A percentile compares a stretch with the other conserved stretches of the same genome.
These are phyloP conservation scores for Protobothrops flavoviridis DNA, from an alignment of 2,113 vertebrate genomes.

Conservation along the genomic window DNA sequence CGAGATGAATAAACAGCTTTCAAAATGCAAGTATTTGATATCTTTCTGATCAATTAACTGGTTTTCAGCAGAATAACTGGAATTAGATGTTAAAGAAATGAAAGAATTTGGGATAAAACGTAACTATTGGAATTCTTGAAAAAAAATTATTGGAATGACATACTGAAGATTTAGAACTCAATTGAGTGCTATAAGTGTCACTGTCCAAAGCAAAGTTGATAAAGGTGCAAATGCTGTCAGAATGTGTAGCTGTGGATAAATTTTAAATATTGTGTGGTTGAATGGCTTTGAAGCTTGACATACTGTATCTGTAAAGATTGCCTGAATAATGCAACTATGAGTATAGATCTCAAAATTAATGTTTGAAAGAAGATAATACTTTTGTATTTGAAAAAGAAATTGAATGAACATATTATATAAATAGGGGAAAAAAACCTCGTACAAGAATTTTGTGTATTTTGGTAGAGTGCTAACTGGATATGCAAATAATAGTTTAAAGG, in stretches of 20 bases:
- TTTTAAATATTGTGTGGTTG: background rate
- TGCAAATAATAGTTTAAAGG: background rate
- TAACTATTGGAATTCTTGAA: background rate
- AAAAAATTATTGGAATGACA: background rate
- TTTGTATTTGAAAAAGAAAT: background rate
- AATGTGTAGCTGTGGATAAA: background rate
- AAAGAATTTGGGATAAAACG: background rate
- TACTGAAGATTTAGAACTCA: background rate
- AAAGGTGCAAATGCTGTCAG: background rate
- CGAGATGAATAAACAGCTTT: background rate
- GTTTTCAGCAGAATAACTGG: background rate
- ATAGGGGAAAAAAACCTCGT: background rate
- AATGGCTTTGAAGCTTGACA: background rate
- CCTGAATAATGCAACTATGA: background rate
- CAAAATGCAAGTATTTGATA: background rate
- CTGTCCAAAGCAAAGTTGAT: background rate
- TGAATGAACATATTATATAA: background rate
- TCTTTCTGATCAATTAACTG: background rate
- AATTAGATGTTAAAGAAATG: background rate
- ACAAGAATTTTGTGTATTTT: background rate
- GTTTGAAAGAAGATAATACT: background rate
- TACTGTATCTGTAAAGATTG: background rate
- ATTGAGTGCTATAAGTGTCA: background rate
- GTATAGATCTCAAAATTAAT: background rate
- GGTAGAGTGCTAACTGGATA: background rate